Conservation (phyloP, 2,888 invertebrate genomes). For the Andrena praecox region DNA sequence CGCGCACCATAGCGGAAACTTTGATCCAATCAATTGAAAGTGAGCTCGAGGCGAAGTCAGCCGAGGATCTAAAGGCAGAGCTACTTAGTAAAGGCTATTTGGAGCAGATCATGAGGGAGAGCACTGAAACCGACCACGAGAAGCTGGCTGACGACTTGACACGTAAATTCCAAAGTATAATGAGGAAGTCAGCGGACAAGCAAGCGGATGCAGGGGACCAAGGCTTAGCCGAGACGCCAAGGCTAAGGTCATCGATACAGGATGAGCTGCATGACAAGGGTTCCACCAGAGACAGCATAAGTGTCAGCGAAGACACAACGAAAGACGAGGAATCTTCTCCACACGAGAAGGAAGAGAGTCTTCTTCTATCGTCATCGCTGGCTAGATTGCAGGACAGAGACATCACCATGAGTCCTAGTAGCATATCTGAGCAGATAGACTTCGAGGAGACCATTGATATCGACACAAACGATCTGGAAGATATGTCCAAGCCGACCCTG, state of each 20-base stretch:
- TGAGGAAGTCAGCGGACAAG: slow-evolving; percentile 67
- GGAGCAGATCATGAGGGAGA: slow-evolving; percentile 62
- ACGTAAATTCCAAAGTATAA: slow-evolving; percentile 78
- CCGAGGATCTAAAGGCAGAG: slow-evolving; percentile 48
- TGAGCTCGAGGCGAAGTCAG: slow-evolving; percentile 77
- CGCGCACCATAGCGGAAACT: slow-evolving; percentile 78
- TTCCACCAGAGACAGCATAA: slow-evolving; percentile 76
- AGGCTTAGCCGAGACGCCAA: not conserved
- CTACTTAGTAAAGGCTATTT: slow-evolving; percentile 62
- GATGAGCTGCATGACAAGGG: slow-evolving; percentile 74
- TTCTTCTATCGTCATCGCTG: slow-evolving; percentile 73
- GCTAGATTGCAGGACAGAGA: slow-evolving; percentile 76
- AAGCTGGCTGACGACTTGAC: slow-evolving; percentile 80
- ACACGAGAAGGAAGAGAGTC: slow-evolving; percentile 76
- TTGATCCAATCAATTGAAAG: slow-evolving; percentile 80
- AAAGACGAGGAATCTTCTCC: slow-evolving; percentile 80
- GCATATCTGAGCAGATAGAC: slow-evolving; percentile 81
- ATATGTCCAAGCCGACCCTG: slow-evolving; percentile 58
- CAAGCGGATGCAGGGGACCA: slow-evolving; percentile 7
- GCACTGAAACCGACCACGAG: slow-evolving; percentile 71
- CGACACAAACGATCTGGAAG: slow-evolving; percentile 69
- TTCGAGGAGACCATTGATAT: slow-evolving; percentile 77
- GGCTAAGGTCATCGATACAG: slow-evolving; percentile 47
- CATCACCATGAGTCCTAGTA: slow-evolving; percentile 81
- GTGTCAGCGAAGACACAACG: slow-evolving; percentile 80